Base-by-base conservation (phyloP, 2,888 invertebrate species). In the Cremastobaeus sp. region DNA sequence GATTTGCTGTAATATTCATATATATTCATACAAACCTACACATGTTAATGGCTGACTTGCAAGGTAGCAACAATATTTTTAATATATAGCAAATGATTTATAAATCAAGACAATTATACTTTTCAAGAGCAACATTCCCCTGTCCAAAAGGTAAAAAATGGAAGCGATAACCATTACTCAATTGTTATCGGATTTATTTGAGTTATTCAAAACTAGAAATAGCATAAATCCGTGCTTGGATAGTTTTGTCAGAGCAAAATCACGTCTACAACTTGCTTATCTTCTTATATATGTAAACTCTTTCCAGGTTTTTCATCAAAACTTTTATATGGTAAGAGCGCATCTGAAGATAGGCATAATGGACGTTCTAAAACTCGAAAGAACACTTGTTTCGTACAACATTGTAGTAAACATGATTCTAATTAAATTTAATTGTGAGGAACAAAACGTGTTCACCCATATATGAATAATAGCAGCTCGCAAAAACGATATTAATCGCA, bases 391-490 rank as follows among this genome's bases (percentile, higher is more conserved):
- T 25, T 25, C 3, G 25, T 25, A 5, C 4, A 25, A 8, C 8
- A 25, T 5, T 25, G 25, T 25, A 25, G 8, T 25, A 25, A 25
- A 28, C 43, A 55, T 28, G 21, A 18, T 15, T 21, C 15, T 43
- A 34, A 60, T 48, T 17, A 34, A 15, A 57, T 57, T 39, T 45
- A 57, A 18, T 18, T 50, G 20, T 50, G 50, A 28, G 35, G 17
- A 14, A 12, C 12, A 15, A 15, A 20, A 4, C 43, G 41, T 52
- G 37, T 50, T 35, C 32, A 15, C 35, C 59, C 30, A 52, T 41
- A 59, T 14, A 68, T 59, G 59, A 68, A 34, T 68, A 59, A 68
- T 45, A 30, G 45, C 60, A 21, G 34, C 47, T 37, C 6, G 18
- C 6, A 43, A 11, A 14, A 48, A 17, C 15, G 34, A 11, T 21